phyloP scores from a whole-genome alignment of 1,140 invertebrate species.

The Colletes latitarsis region DNA sequence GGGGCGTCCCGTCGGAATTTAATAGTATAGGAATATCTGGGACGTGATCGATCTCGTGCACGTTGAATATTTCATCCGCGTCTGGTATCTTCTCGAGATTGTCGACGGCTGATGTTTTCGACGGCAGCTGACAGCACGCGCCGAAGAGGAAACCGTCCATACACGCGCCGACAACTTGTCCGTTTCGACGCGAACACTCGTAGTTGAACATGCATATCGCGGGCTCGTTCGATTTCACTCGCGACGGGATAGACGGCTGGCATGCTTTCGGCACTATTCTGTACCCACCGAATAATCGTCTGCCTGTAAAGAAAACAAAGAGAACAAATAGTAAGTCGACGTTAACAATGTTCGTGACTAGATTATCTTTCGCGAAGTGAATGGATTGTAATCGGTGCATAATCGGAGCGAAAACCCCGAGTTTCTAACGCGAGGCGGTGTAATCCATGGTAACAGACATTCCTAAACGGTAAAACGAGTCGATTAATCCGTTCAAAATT shows the following conservation, averaged over 20 bases:
- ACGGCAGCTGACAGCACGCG: slow-evolving; percentile 90
- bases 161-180: slow-evolving; percentile 92
- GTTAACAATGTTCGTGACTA: no score
- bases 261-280: slow-evolving; percentile 90
- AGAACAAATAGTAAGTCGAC: background rate
- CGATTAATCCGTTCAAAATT: no score
- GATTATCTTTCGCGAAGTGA: no score
- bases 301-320: slow-evolving; percentile 79
- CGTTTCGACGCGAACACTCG: slow-evolving; percentile 90
- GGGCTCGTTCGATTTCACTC: slow-evolving; percentile 81
- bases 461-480: no score
- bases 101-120: slow-evolving; percentile 39
- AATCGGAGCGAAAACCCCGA: no score
- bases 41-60: slow-evolving; percentile 75
- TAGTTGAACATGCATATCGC: slow-evolving; percentile 97
- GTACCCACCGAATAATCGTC: slow-evolving; percentile 92
- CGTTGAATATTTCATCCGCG: slow-evolving; percentile 44
- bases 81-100: slow-evolving; percentile 41
- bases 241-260: slow-evolving; percentile 81
- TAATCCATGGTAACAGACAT: no score
- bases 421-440: no score
- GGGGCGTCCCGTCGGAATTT: slow-evolving; percentile 74
- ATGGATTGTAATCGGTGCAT: no score
- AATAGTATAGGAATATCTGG: slow-evolving; percentile 76
- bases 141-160: slow-evolving; percentile 96